Evolutionary conservation across 2,888 invertebrate genomes (phyloP), one percentile per base, ranked within the genome.

Genomic region (Leptogaster cylindrica): DNA sequence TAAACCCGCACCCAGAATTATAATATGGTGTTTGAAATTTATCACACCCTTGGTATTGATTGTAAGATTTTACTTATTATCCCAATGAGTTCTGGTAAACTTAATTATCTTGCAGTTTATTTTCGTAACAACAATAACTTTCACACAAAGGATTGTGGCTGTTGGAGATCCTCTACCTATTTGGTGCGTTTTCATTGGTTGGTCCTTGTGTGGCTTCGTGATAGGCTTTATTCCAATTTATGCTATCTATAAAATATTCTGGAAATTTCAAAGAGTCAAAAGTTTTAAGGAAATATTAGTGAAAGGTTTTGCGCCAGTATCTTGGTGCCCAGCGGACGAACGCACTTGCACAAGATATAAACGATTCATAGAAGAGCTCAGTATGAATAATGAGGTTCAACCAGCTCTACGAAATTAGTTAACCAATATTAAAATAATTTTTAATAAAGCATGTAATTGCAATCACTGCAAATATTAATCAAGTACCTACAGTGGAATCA

Each of bases 161-260:
- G 83, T 79, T 52, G 72, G 70, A 5, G 64, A 73, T 1, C 8
- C 76, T 73, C 83, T 84, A 84, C 85, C 89, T 8, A 72, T 82
- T 73, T 88, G 85, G 90, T 87, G 82, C 44, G 83, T 83, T 18
- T 76, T 77, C 71, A 23, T 83, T 61, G 84, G 89, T 2, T 92
- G 91, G 92, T 75, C 81, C 41, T 85, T 88, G 1, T 90, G 90
- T 51, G 76, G 84, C 1, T 72, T 83, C 2, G 93, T 95, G 0
- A 88, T 93, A 71, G 77, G 88, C 0, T 89, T 88, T 74, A 91
- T 95, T 73, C 95, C 95, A 1, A 74, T 83, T 3, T 89, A 88
- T 75, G 82, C 87, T 69, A 73, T 90, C 1, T 88, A 85, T 75
- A 83, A 83, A 66, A 71, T 84, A 52, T 66, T 75, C n/a, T n/a